Evolutionary conservation across 2,797 vertebrate species (phyloP).

Genomic region (Leptoclinus maculatus): DNA sequence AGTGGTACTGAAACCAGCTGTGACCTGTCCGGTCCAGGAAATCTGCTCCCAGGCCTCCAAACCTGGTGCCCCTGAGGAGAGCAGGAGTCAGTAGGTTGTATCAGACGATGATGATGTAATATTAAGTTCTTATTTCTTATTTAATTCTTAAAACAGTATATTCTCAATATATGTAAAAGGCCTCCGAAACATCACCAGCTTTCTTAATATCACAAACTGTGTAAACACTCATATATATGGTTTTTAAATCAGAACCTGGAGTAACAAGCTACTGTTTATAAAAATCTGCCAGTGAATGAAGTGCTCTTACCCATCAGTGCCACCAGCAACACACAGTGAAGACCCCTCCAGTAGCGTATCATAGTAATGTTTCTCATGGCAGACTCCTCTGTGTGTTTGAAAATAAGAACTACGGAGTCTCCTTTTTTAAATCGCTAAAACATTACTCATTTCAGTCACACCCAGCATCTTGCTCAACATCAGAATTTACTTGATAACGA

Average conservation of each 20-base stretch:
- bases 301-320: slow-evolving; percentile 34
- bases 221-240: neutral
- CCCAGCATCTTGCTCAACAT: neutral
- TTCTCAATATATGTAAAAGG: neutral
- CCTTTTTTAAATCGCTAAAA: neutral
- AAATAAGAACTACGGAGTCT: neutral
- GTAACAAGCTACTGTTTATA: neutral
- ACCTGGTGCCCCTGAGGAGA: slow-evolving; percentile 37
- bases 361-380: neutral
- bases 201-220: neutral
- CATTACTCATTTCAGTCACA: neutral
- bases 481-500: slow-evolving; percentile 13
- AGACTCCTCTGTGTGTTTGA: neutral
- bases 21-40: slow-evolving; percentile 16
- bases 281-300: neutral
- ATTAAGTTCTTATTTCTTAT: neutral
- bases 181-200: neutral
- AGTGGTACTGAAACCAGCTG: slow-evolving; percentile 34
- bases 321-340: slow-evolving; percentile 34
- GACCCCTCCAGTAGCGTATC: neutral
- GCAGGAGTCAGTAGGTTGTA: neutral
- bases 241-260: neutral
- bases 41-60: slow-evolving; percentile 18
- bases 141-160: no score
- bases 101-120: neutral